These are phyloP conservation scores for Quadroppia sp. DNA, from an alignment of 2,888 invertebrate genomes.

Conservation along the genomic window DNA sequence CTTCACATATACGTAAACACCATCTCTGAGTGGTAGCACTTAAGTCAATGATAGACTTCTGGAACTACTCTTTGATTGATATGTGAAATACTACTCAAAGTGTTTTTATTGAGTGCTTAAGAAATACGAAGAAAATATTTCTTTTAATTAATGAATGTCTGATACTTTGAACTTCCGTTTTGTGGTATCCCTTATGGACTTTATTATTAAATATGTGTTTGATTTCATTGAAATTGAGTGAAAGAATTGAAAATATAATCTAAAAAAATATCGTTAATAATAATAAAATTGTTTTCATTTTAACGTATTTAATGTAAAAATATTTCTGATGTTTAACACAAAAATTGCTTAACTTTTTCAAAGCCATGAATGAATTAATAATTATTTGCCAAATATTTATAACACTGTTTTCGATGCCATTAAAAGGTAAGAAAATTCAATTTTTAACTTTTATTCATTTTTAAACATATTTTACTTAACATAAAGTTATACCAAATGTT, in stretches of 20 bases:
- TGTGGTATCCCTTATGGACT: neutral
- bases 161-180: neutral
- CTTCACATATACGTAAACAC: neutral
- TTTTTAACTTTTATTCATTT: too few species aligned
- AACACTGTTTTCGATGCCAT: neutral
- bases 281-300: neutral
- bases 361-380: slow-evolving; percentile 20
- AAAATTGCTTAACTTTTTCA: too few species aligned
- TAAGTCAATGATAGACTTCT: neutral
- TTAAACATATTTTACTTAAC: too few species aligned
- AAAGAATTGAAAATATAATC: too few species aligned
- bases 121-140: neutral
- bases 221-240: neutral
- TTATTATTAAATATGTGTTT: neutral
- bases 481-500: too few species aligned
- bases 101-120: neutral
- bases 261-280: too few species aligned
- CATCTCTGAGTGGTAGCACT: neutral
- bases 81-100: neutral
- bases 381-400: neutral
- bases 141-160: neutral
- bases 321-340: too few species aligned
- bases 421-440: slow-evolving; percentile 18
- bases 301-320: neutral
- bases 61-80: neutral